A percentile compares a stretch with the other conserved stretches of the same genome.
phyloP scores from a whole-genome alignment of 1,140 invertebrate species.

The Paraescarpia echinospica region DNA sequence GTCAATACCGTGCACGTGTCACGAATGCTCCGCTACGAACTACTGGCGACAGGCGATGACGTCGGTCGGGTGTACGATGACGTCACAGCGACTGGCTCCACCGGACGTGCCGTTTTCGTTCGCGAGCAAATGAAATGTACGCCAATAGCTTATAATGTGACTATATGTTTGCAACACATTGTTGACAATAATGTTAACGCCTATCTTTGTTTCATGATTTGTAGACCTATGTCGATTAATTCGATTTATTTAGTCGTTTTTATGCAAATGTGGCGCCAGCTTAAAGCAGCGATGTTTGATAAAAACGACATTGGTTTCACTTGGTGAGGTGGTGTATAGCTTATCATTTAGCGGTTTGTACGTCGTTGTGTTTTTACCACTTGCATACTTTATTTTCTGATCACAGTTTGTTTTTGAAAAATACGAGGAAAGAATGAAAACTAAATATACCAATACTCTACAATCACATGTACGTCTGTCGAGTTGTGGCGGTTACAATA shows the following conservation, averaged over 20 bases:
- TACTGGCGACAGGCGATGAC: not conserved
- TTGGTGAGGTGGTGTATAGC: not conserved
- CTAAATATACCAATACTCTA: not conserved
- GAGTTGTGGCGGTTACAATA: not conserved
- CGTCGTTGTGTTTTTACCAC: no score
- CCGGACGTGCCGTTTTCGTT: not conserved
- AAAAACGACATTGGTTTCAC: not conserved
- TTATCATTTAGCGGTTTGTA: not conserved
- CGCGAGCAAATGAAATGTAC: not conserved
- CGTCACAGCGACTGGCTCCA: not conserved
- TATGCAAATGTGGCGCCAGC: not conserved
- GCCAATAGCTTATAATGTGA: not conserved
- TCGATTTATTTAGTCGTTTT: not conserved
- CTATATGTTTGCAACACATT: not conserved
- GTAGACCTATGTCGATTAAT: not conserved
- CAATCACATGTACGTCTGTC: not conserved
- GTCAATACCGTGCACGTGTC: not conserved
- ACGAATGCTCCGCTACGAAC: not conserved
- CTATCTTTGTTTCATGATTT: not conserved
- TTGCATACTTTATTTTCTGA: not conserved
- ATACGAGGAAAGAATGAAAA: not conserved
- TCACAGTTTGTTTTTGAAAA: not conserved
- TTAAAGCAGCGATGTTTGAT: not conserved
- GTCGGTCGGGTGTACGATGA: not conserved
- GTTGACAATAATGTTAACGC: not conserved